Percentiles rank a stretch among this genome's conserved stretches.
Conservation (phyloP, 2,113 vertebrate genomes). For the Scomber scombrus region DNA sequence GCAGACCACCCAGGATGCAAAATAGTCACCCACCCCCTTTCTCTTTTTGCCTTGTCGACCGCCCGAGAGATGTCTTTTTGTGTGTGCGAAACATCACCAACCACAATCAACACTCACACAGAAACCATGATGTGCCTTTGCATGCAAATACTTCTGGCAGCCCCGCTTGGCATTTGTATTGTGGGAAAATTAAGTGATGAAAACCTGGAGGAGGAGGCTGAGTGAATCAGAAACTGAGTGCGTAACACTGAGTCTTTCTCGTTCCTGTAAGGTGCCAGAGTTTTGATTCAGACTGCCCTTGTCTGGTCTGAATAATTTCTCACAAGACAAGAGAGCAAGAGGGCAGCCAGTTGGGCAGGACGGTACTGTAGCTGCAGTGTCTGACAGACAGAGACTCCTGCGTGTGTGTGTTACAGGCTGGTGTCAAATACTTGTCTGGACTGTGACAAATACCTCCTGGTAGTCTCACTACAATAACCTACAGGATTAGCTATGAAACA, state of each 20-base stretch:
- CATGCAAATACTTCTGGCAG: slow-evolving; percentile 79
- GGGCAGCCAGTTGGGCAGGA: slow-evolving; percentile 60
- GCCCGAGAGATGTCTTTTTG: slow-evolving; percentile 82
- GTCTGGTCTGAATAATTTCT: slow-evolving; percentile 72
- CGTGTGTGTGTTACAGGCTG: slow-evolving; percentile 72
- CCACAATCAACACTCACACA: slow-evolving; percentile 78
- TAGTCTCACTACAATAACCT: slow-evolving; percentile 69
- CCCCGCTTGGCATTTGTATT: slow-evolving; percentile 67
- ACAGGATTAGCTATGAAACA: slow-evolving; percentile 67
- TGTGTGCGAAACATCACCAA: slow-evolving; percentile 82
- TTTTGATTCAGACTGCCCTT: slow-evolving; percentile 49
- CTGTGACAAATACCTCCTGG: slow-evolving; percentile 82
- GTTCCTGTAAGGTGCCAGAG: slow-evolving; percentile 63
- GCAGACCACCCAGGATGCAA: slow-evolving; percentile 90
- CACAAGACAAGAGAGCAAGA: slow-evolving; percentile 64
- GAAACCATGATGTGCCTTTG: slow-evolving; percentile 75
- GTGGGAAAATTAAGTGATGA: slow-evolving; percentile 75
- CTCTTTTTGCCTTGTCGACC: slow-evolving; percentile 80
- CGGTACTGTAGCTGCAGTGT: slow-evolving; percentile 74
- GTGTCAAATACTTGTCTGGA: slow-evolving; percentile 85
- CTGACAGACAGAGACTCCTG: slow-evolving; percentile 68
- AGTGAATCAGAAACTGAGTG: slow-evolving; percentile 36
- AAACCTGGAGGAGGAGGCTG: slow-evolving; percentile 53
- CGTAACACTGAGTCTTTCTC: slow-evolving; percentile 49
- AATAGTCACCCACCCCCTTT: slow-evolving; percentile 84